Evolutionary conservation across 2,797 vertebrate species (phyloP).

Genomic region (Rhincodon typus): DNA sequence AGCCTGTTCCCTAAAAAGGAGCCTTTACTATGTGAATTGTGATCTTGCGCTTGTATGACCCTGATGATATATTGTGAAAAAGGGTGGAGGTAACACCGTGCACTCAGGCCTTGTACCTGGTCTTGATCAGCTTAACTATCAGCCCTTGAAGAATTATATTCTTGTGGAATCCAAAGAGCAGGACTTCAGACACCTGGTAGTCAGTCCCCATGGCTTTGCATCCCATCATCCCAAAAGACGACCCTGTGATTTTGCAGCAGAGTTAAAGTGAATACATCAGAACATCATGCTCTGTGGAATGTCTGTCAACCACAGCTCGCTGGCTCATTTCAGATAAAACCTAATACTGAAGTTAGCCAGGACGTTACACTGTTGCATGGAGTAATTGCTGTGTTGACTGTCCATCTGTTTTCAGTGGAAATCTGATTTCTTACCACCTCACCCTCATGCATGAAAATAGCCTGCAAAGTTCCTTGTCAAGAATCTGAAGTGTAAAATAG

Average conservation of each 20-base stretch:
- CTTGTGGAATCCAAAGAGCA: not conserved
- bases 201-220: not conserved
- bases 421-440: not conserved
- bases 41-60: not conserved
- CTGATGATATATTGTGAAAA: not conserved
- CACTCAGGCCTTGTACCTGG: not conserved
- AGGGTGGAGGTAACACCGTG: not conserved
- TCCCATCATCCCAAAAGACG: no score
- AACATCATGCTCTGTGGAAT: no score
- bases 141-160: not conserved
- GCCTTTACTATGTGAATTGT: not conserved
- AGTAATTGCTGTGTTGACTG: not conserved
- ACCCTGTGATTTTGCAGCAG: no score
- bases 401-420: not conserved
- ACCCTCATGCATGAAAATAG: not conserved
- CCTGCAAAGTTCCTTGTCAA: not conserved
- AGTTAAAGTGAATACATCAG: not conserved
- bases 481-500: not conserved
- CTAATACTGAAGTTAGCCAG: not conserved
- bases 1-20: not conserved
- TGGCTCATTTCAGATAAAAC: no score
- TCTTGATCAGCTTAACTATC: no score
- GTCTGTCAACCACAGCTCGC: no score
- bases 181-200: not conserved
- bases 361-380: not conserved